phyloP scores from a whole-genome alignment of 2,888 invertebrate genomes.

The Ligdia adustata region DNA sequence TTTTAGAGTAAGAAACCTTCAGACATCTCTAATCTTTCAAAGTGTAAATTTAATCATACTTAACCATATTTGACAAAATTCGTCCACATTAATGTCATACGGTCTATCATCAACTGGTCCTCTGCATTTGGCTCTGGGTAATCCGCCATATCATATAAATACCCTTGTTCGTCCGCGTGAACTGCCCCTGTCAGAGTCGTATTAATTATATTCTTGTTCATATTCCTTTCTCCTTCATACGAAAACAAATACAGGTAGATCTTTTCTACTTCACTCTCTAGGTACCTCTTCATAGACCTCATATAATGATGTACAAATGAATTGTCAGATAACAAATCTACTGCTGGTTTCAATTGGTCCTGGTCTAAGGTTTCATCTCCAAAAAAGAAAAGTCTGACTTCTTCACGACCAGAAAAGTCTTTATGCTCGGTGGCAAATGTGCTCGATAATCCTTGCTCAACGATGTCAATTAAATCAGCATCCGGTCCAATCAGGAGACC shows the following conservation, averaged over 20 bases:
- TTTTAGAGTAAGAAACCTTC: background rate
- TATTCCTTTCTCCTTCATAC: slow-evolving; percentile 47
- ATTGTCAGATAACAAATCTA: slow-evolving; percentile 40
- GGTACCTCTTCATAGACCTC: slow-evolving; percentile 38
- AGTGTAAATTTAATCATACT: no score
- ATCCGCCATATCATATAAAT: slow-evolving; percentile 2
- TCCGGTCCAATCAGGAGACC: background rate
- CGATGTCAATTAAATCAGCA: background rate
- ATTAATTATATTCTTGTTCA: slow-evolving; percentile 35
- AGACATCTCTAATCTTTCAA: no score
- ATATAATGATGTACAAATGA: slow-evolving; percentile 23
- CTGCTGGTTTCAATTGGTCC: slow-evolving; percentile 13
- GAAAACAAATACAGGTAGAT: slow-evolving; percentile 49
- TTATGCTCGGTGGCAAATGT: slow-evolving; percentile 42
- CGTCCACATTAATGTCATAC: slow-evolving; percentile 51
- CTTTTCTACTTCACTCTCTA: slow-evolving; percentile 7
- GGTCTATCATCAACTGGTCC: slow-evolving; percentile 48
- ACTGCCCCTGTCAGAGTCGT: slow-evolving; percentile 29
- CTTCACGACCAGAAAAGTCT: slow-evolving; percentile 35
- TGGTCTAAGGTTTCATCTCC: slow-evolving; percentile 43
- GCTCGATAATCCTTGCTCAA: slow-evolving; percentile 17
- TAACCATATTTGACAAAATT: slow-evolving; percentile 56
- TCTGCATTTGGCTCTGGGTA: slow-evolving; percentile 15
- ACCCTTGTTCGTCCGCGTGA: background rate
- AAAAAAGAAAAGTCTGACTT: slow-evolving; percentile 53